Percentiles rank a stretch among this genome's conserved stretches.
Conservation (phyloP, 2,113 vertebrate species). For the Erinaceus europaeus region DNA sequence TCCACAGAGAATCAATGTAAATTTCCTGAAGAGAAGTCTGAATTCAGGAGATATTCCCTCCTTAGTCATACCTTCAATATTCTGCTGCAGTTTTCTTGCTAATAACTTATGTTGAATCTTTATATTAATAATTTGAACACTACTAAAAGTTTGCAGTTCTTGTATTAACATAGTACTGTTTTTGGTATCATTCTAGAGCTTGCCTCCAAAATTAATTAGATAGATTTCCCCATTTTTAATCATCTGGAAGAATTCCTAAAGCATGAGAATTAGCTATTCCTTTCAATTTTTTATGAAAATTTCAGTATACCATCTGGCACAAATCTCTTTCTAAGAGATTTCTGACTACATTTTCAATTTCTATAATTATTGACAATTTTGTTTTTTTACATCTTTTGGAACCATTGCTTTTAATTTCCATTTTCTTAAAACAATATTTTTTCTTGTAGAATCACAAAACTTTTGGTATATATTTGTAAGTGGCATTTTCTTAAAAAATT, state of each 20-base stretch:
- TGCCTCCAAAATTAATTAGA: neutral
- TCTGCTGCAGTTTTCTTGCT: neutral
- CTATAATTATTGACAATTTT: neutral
- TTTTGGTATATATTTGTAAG: neutral
- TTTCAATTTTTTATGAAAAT: conserved; percentile 22
- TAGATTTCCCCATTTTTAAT: neutral
- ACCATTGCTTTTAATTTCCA: neutral
- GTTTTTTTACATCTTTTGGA: neutral
- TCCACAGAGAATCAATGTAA: neutral
- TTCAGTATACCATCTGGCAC: neutral
- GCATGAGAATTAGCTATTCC: neutral
- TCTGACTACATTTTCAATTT: neutral
- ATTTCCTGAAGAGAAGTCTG: conserved; percentile 17
- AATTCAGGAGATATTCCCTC: neutral
- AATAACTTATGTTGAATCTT: conserved; percentile 12
- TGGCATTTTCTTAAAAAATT: neutral
- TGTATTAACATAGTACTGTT: neutral
- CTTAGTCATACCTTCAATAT: neutral
- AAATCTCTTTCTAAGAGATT: neutral
- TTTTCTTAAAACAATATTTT: conserved; percentile 19
- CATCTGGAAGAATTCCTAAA: conserved; percentile 20
- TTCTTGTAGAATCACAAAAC: neutral
- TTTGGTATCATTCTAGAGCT: neutral
- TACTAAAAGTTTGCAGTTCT: neutral
- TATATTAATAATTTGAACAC: neutral